Evolutionary conservation across 2,113 vertebrate species (phyloP).

Genomic region (Cinclus mexicanus): DNA sequence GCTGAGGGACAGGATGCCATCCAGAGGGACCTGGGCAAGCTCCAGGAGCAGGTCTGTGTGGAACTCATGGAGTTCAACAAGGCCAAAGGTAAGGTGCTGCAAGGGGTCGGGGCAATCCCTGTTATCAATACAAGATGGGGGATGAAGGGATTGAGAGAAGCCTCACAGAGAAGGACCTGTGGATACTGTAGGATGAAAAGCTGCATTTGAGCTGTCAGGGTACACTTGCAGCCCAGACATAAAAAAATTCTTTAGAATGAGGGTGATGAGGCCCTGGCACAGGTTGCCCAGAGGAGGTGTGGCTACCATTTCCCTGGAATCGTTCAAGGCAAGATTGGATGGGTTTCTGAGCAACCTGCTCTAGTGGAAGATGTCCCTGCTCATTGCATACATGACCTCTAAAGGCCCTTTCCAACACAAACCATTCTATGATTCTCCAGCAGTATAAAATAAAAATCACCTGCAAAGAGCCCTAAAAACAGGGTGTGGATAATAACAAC

Average conservation of each 20-base stretch:
- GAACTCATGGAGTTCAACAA: neutral
- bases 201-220: neutral
- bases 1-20: neutral
- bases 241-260: neutral
- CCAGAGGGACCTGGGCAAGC: neutral
- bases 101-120: rapidly evolving
- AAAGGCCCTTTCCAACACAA: neutral
- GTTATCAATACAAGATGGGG: rapidly evolving
- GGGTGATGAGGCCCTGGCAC: neutral
- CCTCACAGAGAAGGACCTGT: neutral
- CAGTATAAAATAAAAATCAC: neutral
- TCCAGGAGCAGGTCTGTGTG: neutral
- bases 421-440: neutral
- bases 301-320: neutral
- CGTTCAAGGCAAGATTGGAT: neutral
- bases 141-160: neutral
- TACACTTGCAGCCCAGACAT: neutral
- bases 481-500: neutral
- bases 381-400: neutral
- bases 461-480: neutral
- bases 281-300: neutral
- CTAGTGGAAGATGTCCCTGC: neutral
- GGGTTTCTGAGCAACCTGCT: neutral
- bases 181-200: neutral
- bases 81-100: neutral